Percentiles rank a stretch among this genome's conserved stretches.
Conservation (phyloP, 2,113 vertebrate species). For the Vulpes lagopus region DNA sequence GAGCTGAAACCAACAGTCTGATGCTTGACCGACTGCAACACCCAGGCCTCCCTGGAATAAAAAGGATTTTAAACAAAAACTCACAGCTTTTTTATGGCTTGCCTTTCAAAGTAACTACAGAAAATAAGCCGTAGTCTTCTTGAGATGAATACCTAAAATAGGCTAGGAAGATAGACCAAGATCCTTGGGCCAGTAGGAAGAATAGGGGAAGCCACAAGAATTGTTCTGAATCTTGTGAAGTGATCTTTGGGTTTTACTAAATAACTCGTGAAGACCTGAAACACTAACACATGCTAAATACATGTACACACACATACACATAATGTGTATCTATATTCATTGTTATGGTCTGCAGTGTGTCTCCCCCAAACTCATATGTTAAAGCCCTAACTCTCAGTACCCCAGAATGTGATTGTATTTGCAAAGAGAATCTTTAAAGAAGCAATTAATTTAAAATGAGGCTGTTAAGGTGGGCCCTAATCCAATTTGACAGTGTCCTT, state of each 20-base stretch:
- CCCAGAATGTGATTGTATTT: neutral
- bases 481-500: neutral
- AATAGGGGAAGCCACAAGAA: neutral
- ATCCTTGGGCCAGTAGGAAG: neutral
- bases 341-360: neutral
- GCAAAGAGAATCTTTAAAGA: neutral
- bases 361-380: neutral
- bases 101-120: neutral
- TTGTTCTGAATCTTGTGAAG: neutral
- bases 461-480: neutral
- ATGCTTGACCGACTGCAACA: neutral
- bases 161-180: neutral
- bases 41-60: neutral
- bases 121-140: neutral
- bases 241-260: neutral
- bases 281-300: neutral
- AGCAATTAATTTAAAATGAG: neutral
- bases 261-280: neutral
- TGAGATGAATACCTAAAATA: neutral
- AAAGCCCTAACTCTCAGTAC: neutral
- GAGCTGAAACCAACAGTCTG: neutral
- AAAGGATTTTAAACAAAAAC: neutral
- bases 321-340: neutral
- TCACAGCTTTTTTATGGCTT: neutral
- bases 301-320: neutral